Percentiles rank a stretch among this genome's conserved stretches.
These are phyloP conservation scores for Holacanthella duospinosa DNA, from an alignment of 2,888 invertebrate species.

Conservation along the genomic window DNA sequence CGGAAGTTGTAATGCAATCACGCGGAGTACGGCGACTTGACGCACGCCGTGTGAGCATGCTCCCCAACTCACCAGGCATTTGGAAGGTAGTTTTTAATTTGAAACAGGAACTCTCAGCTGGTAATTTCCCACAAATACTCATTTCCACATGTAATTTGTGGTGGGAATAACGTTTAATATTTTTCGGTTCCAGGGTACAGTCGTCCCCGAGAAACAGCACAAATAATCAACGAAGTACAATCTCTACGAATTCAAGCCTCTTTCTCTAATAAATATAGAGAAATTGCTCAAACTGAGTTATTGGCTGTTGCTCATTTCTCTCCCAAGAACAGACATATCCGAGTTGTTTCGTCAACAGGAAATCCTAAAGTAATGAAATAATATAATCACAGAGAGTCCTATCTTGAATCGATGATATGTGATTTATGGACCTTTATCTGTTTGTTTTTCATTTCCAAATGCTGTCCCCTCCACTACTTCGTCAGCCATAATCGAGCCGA, in stretches of 20 bases:
- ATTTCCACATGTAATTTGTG: not conserved
- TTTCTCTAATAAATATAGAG: conserved; percentile 47
- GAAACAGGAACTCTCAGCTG: conserved; percentile 28
- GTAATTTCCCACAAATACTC: not conserved
- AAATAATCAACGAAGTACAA: conserved; percentile 55
- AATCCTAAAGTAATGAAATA: conserved; percentile 53
- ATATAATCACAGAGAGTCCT: not conserved
- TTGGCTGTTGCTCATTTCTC: conserved; percentile 68
- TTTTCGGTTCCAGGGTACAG: conserved; percentile 9
- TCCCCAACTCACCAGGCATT: conserved; percentile 58
- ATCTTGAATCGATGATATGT: not conserved
- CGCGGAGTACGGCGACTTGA: conserved; percentile 59
- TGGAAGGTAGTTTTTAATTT: conserved; percentile 71
- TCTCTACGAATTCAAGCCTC: conserved; percentile 58
- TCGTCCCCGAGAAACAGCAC: conserved; percentile 48
- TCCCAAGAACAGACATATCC: conserved; percentile 68
- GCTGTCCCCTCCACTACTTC: too few relatives aligned
- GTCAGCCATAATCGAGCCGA: too few relatives aligned
- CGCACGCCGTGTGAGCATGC: conserved; percentile 51
- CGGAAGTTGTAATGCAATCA: conserved; percentile 50
- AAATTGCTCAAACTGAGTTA: conserved; percentile 57
- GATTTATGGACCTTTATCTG: not conserved
- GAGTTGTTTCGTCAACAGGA: conserved; percentile 72
- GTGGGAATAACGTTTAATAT: not conserved
- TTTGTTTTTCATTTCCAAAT: not conserved